These are phyloP conservation scores for Acyrthosiphon pisum DNA, from an alignment of 1,140 invertebrate genomes.

Conservation along the genomic window DNA sequence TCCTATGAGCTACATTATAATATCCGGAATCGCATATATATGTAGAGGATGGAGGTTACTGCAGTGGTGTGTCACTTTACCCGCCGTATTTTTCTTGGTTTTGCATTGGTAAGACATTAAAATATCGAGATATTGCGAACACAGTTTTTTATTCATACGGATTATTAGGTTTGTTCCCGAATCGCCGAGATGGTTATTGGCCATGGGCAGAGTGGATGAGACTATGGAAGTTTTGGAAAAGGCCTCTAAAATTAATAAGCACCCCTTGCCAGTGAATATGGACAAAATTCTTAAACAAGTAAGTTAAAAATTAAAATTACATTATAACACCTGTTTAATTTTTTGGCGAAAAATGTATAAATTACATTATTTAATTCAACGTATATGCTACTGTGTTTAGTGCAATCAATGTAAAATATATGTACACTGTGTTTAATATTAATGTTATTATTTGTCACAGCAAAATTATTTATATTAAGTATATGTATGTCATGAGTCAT, in stretches of 20 bases:
- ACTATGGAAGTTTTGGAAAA: constrained; percentile 73
- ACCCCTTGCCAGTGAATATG: constrained; percentile 68
- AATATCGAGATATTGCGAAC: neutral
- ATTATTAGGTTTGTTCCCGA: constrained; percentile 74
- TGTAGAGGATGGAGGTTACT: constrained; percentile 77
- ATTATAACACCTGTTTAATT: neutral
- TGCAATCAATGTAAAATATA: neutral
- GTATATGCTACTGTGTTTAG: neutral
- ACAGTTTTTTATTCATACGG: neutral
- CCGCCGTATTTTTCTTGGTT: constrained; percentile 72
- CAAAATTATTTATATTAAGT: neutral
- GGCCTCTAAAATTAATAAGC: constrained; percentile 72
- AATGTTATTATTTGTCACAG: neutral
- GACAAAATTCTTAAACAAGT: constrained; percentile 69
- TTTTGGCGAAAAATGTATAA: neutral
- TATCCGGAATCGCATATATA: constrained; percentile 74
- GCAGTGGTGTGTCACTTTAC: constrained; percentile 75
- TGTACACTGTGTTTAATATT: neutral
- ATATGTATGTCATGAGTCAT: neutral
- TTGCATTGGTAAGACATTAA: constrained; percentile 69
- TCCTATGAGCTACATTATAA: constrained; percentile 75
- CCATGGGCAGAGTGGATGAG: constrained; percentile 74
- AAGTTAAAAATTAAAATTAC: neutral
- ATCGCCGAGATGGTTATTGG: constrained; percentile 83
- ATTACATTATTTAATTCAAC: neutral